A percentile compares a stretch with the other conserved stretches of the same genome.
Conservation (phyloP, 2,113 vertebrate genomes). For the Gymnogyps californianus region DNA sequence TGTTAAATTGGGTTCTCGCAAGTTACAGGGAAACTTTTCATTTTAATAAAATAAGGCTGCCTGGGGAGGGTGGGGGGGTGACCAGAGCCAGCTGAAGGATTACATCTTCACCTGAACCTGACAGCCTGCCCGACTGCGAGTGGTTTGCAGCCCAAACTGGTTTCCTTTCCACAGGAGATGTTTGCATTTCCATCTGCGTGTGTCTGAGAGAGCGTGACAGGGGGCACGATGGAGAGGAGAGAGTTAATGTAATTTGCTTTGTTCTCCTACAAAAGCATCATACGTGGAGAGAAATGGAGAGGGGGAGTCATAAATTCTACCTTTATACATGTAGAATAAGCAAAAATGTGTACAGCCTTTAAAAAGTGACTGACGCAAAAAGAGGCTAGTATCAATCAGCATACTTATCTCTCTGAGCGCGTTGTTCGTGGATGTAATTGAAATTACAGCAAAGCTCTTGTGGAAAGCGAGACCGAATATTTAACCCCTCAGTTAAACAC, state of each 20-base stretch:
- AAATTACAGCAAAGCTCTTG: conserved; percentile 24
- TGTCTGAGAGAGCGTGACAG: background rate
- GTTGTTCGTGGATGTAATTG: background rate
- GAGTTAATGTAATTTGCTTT: conserved; percentile 50
- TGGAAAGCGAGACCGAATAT: background rate
- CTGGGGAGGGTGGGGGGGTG: background rate
- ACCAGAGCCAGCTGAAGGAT: background rate
- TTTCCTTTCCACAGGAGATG: background rate
- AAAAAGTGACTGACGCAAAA: background rate
- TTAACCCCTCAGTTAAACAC: conserved; percentile 1
- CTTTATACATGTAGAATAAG: background rate
- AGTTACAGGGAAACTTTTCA: conserved; percentile 34
- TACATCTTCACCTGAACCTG: conserved; percentile 13
- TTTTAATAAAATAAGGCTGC: conserved; percentile 4
- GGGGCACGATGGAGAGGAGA: background rate
- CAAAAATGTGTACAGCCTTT: background rate
- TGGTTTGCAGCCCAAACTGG: background rate
- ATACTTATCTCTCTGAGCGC: background rate
- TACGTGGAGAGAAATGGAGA: background rate
- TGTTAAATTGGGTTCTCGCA: background rate
- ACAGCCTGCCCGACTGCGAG: background rate
- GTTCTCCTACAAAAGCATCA: conserved; percentile 21
- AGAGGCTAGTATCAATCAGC: background rate
- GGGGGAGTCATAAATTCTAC: background rate
- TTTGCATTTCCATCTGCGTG: background rate